A percentile compares a stretch with the other conserved stretches of the same genome.
Evolutionary conservation across 2,888 invertebrate genomes (phyloP).

Genomic region (Yponomeuta cagnagella): DNA sequence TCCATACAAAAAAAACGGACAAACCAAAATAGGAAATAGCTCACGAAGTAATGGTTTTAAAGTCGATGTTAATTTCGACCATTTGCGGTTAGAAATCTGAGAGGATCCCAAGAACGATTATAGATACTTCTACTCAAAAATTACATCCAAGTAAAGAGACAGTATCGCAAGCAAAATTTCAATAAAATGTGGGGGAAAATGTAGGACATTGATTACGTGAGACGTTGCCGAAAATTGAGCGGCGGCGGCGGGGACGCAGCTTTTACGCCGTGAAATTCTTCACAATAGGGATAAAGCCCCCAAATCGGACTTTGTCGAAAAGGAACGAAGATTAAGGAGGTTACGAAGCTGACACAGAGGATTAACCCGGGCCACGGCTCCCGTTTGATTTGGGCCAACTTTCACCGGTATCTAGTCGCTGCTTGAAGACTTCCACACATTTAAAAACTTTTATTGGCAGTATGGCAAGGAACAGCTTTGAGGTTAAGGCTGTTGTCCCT

Average conservation of each 20-base stretch:
- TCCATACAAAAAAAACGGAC: too few relatives aligned
- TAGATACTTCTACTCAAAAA: too few relatives aligned
- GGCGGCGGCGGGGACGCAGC: background rate
- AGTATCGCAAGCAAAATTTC: background rate
- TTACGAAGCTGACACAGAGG: slow-evolving; percentile 65
- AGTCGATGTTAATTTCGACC: too few relatives aligned
- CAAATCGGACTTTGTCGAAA: slow-evolving; percentile 47
- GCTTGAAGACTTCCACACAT: background rate
- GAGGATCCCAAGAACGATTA: too few relatives aligned
- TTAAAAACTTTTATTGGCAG: too few relatives aligned
- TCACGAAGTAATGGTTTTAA: too few relatives aligned
- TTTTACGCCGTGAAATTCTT: slow-evolving; percentile 3
- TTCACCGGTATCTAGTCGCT: slow-evolving; percentile 18
- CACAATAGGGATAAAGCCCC: slow-evolving; percentile 34
- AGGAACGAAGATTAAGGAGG: slow-evolving; percentile 65
- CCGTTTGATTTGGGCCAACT: background rate
- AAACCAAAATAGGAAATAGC: too few relatives aligned
- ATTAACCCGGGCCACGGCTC: slow-evolving; percentile 34
- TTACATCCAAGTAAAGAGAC: background rate
- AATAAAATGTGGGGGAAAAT: background rate
- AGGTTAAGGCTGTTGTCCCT: too few relatives aligned
- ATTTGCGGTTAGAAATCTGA: too few relatives aligned
- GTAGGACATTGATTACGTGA: background rate
- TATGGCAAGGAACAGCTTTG: too few relatives aligned
- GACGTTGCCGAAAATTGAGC: slow-evolving; percentile 14